phyloP scores from a whole-genome alignment of 1,140 invertebrate genomes.

The Nylanderia fulva region DNA sequence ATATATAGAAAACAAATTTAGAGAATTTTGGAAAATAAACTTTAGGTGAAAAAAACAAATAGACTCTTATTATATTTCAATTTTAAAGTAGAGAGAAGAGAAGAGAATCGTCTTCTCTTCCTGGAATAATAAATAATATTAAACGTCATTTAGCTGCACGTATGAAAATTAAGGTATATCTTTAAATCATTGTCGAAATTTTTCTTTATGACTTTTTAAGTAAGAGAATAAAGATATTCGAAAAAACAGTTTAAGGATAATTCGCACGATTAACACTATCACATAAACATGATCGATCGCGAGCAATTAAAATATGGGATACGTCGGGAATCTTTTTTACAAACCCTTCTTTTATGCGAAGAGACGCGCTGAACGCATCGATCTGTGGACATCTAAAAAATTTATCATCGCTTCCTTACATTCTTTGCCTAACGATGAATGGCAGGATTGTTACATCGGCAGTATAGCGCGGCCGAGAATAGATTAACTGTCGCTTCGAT shows the following conservation, averaged over 20 bases:
- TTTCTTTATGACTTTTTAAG: background rate
- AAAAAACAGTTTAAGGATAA: background rate
- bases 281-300: background rate
- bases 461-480: slow-evolving; percentile 67
- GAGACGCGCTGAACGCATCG: background rate
- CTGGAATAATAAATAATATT: background rate
- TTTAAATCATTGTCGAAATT: background rate
- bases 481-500: slow-evolving; percentile 67
- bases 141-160: background rate
- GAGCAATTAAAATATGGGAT: background rate
- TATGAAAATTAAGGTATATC: background rate
- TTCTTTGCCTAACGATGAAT: slow-evolving; percentile 61
- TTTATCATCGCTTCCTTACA: slow-evolving; percentile 47
- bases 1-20: background rate
- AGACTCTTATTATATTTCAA: no score
- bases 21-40: background rate
- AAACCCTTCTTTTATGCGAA: background rate
- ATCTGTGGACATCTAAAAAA: slow-evolving; percentile 47
- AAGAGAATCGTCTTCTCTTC: background rate
- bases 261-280: background rate
- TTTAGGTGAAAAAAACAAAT: background rate
- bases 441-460: slow-evolving; percentile 60
- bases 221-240: background rate
- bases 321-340: slow-evolving; percentile 1
- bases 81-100: background rate